Evolutionary conservation across 2,797 vertebrate species (phyloP).

Genomic region (Pseudochirops cupreus): DNA sequence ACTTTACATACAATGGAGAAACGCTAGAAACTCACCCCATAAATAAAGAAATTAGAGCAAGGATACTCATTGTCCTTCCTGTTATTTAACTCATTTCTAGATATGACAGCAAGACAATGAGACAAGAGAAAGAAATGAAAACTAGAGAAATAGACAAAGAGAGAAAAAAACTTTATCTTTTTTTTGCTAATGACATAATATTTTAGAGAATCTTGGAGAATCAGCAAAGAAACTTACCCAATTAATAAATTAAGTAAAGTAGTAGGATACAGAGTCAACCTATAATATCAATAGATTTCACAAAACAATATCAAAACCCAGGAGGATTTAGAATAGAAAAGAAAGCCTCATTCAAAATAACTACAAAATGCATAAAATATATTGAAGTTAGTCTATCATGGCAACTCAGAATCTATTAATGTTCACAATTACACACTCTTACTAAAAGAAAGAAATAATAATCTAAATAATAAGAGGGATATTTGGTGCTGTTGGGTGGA

Average conservation of each 20-base stretch:
- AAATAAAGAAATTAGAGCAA: too few species aligned
- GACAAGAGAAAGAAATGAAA: neutral
- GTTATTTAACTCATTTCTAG: neutral
- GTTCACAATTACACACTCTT: neutral
- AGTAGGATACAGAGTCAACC: neutral
- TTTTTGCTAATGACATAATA: neutral
- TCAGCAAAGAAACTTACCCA: neutral
- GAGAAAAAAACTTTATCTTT: neutral
- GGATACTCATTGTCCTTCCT: neutral
- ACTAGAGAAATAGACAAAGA: neutral
- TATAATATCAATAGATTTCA: neutral
- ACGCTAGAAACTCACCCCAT: too few species aligned
- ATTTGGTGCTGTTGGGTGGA: neutral
- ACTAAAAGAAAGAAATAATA: neutral
- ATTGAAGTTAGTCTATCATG: neutral
- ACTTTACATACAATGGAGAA: too few species aligned
- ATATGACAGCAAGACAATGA: neutral
- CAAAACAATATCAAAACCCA: neutral
- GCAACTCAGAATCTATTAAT: neutral
- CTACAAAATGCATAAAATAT: neutral
- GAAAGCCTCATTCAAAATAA: neutral
- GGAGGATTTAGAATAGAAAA: neutral
- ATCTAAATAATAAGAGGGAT: neutral
- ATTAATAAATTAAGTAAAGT: neutral
- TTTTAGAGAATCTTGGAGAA: neutral